These are phyloP conservation scores for Emydura subglobosa DNA, from an alignment of 2,113 vertebrate species.

Conservation along the genomic window DNA sequence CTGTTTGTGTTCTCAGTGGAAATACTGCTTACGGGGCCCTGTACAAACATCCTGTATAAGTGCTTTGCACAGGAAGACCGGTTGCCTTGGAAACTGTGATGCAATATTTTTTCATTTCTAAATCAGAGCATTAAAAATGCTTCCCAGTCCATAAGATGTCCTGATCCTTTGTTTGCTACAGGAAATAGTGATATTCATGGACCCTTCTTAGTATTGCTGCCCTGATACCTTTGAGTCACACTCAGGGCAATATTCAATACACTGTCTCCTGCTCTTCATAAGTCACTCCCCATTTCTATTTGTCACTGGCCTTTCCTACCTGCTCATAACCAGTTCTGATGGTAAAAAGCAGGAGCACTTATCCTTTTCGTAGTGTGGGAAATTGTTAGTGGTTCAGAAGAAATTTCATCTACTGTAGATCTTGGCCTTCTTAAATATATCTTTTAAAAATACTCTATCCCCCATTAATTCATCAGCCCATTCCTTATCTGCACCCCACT, in stretches of 20 bases:
- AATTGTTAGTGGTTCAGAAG: not conserved
- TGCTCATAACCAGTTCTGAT: not conserved
- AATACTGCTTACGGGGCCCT: not conserved
- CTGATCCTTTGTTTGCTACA: not conserved
- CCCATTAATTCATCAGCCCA: not conserved
- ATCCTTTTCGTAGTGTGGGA: not conserved
- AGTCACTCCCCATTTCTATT: not conserved
- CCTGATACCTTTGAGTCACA: not conserved
- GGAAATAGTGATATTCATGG: fast-evolving
- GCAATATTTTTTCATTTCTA: slow-evolving; percentile 16
- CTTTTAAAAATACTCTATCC: not conserved
- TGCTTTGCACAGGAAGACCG: not conserved
- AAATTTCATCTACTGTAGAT: not conserved
- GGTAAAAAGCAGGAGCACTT: not conserved
- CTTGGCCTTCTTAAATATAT: not conserved
- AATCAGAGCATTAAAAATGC: not conserved
- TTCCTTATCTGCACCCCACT: not conserved
- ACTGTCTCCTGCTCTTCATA: fast-evolving
- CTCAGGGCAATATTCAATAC: fast-evolving
- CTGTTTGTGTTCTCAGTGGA: not conserved
- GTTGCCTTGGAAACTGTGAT: slow-evolving; percentile 72
- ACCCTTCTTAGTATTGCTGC: not conserved
- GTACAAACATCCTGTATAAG: not conserved
- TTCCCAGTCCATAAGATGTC: not conserved
- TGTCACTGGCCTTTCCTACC: not conserved